These are phyloP conservation scores for Eunapius fragilis DNA, from an alignment of 37 sponge, comb jelly and placozoan genomes.

Conservation along the genomic window DNA sequence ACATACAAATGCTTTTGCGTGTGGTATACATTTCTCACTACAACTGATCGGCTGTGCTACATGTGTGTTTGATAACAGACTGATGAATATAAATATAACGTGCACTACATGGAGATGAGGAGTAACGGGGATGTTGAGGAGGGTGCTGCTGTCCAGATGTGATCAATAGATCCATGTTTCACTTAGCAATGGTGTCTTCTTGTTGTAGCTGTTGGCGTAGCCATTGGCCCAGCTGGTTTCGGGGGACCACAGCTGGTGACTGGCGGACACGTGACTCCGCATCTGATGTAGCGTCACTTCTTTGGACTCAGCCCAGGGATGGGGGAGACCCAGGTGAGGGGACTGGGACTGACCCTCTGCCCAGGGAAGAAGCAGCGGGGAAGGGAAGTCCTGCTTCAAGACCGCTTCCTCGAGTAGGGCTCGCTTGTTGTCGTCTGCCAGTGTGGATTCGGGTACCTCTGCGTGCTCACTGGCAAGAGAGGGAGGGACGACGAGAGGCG, in stretches of 20 bases:
- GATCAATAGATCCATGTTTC: no score
- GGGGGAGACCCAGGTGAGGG: conserved; percentile 12
- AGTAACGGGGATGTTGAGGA: not conserved
- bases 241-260: conserved; percentile 16
- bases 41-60: no score
- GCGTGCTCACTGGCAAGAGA: conserved; percentile 3
- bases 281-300: conserved; percentile 36
- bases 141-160: conserved; percentile 5
- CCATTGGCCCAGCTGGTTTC: conserved; percentile 19
- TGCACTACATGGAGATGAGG: not conserved
- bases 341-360: conserved; percentile 48
- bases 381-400: conserved; percentile 58
- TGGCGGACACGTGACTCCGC: not conserved
- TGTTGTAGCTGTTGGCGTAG: no score
- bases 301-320: conserved; percentile 84
- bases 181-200: no score
- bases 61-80: no score
- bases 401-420: conserved; percentile 37
- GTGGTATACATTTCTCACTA: no score
- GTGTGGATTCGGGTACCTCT: conserved; percentile 7
- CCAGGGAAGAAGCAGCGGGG: conserved; percentile 61
- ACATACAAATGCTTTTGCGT: no score
- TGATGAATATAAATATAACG: no score
- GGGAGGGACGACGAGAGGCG: conserved; percentile 40
- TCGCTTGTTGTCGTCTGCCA: conserved; percentile 1